Conservation (phyloP, 2,113 vertebrate genomes). For the Balaenoptera acutorostrata region DNA sequence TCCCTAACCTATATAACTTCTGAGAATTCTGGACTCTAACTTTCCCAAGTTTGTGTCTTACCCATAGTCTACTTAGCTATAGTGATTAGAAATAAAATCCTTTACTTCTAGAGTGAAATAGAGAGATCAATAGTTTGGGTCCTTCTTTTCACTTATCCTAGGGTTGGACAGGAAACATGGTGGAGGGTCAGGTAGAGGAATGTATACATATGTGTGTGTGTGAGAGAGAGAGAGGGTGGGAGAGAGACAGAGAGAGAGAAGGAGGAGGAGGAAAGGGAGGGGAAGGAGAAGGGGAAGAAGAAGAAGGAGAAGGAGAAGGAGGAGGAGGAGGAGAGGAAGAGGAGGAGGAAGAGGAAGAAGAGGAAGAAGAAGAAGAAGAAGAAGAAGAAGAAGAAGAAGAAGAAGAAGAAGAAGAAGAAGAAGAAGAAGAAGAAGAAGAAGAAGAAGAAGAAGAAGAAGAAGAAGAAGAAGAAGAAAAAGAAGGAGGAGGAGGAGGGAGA, state of each 20-base stretch:
- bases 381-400: no score
- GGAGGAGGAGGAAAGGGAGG: rapidly evolving
- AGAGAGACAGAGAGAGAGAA: background rate
- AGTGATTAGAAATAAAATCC: background rate
- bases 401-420: no score
- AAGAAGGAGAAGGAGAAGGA: no score
- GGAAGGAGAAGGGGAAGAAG: no score
- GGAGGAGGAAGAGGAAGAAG: rapidly evolving
- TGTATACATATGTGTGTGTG: background rate
- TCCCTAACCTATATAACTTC: background rate
- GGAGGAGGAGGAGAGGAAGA: no score
- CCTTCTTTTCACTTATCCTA: background rate
- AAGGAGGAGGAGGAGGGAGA: no score
- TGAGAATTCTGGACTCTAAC: background rate
- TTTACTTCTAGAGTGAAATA: background rate
- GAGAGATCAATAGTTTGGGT: background rate
- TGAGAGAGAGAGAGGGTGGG: background rate
- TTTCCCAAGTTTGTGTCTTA: background rate
- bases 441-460: no score
- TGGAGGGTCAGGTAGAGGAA: background rate
- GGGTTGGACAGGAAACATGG: background rate
- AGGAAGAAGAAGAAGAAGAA: rapidly evolving
- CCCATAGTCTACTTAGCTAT: background rate
- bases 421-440: no score
- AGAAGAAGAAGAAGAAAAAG: rapidly evolving